These are phyloP conservation scores for Osmerus eperlanus DNA, from an alignment of 2,113 vertebrate genomes.

Conservation along the genomic window DNA sequence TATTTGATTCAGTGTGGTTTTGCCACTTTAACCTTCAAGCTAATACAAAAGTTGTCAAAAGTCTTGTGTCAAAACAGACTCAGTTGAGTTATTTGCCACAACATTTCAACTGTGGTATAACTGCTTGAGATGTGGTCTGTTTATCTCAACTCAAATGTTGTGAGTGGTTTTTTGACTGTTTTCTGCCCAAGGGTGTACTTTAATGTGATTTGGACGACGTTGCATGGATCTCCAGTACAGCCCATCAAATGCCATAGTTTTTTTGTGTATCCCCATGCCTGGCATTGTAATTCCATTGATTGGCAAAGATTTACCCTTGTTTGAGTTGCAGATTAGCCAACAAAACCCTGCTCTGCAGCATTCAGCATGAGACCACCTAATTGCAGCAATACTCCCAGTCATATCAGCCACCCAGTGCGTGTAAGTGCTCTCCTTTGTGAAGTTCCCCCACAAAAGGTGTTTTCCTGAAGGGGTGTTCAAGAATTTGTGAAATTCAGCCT, in stretches of 20 bases:
- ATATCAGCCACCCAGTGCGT: slow-evolving; percentile 56
- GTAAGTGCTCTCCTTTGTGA: slow-evolving; percentile 59
- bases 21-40: slow-evolving; percentile 3
- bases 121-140: slow-evolving; percentile 24
- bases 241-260: slow-evolving; percentile 46
- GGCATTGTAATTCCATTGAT: slow-evolving; percentile 65
- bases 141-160: slow-evolving; percentile 43
- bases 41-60: slow-evolving; percentile 34
- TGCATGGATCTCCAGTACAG: slow-evolving; percentile 51
- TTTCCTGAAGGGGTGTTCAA: slow-evolving; percentile 48
- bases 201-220: slow-evolving; percentile 46
- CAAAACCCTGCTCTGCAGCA: slow-evolving; percentile 49
- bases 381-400: slow-evolving; percentile 56
- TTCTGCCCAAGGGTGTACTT: slow-evolving; percentile 53
- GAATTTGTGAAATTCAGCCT: slow-evolving; percentile 52
- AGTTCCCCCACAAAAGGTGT: slow-evolving; percentile 50
- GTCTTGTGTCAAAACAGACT: slow-evolving; percentile 17
- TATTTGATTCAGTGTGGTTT: slow-evolving; percentile 6
- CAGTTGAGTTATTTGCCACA: neutral
- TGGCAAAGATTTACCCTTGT: slow-evolving; percentile 61
- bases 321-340: slow-evolving; percentile 67
- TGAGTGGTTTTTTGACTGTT: slow-evolving; percentile 50
- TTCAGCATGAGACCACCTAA: slow-evolving; percentile 61
- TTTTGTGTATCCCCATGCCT: slow-evolving; percentile 47
- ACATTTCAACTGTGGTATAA: slow-evolving; percentile 23